Evolutionary conservation across 2,797 vertebrate genomes (phyloP).

Genomic region (Botia almorhae): DNA sequence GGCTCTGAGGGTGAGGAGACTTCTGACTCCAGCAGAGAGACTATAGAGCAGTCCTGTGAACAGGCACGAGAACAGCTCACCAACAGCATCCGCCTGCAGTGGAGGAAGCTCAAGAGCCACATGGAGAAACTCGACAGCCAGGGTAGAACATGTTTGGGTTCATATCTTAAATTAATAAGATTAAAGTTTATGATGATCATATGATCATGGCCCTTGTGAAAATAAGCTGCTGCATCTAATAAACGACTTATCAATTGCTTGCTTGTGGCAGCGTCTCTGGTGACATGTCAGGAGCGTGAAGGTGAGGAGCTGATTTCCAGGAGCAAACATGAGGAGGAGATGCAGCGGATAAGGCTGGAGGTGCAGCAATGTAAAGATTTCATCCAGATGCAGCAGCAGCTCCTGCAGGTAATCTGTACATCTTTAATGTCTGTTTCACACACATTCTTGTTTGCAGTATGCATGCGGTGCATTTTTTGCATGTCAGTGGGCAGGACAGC

Average conservation of each 20-base stretch:
- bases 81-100: constrained; percentile 95
- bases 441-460: neutral
- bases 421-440: neutral
- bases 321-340: constrained; percentile 88
- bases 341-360: constrained; percentile 87
- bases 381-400: constrained; percentile 92
- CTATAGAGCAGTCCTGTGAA: constrained; percentile 91
- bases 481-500: no score
- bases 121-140: constrained; percentile 93
- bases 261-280: constrained; percentile 79
- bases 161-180: neutral
- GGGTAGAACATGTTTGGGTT: constrained; percentile 74
- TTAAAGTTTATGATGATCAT: neutral
- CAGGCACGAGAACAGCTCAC: constrained; percentile 91
- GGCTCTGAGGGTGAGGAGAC: constrained; percentile 84
- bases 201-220: neutral
- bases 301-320: constrained; percentile 84
- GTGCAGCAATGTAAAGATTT: constrained; percentile 95
- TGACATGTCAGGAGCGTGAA: constrained; percentile 76
- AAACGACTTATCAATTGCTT: neutral
- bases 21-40: constrained; percentile 84
- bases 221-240: neutral
- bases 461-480: no score
- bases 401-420: constrained; percentile 84
- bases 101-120: constrained; percentile 93